Conservation (phyloP, 1,140 invertebrate genomes). For the Artemia franciscana region DNA sequence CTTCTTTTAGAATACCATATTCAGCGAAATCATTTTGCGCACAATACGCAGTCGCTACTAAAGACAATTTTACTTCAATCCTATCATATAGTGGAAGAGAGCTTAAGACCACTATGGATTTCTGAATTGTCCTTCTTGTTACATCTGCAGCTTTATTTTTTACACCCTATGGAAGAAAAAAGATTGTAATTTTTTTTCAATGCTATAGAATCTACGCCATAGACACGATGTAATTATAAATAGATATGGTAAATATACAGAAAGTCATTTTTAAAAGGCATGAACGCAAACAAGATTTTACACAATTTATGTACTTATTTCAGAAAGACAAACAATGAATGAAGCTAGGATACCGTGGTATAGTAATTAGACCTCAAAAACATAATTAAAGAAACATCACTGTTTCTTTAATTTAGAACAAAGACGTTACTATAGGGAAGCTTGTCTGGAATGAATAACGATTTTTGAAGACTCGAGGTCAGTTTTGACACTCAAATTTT, state of each 20-base stretch:
- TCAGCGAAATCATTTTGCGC: slow-evolving; percentile 79
- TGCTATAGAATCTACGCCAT: no score
- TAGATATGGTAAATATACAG: no score
- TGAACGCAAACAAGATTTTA: no score
- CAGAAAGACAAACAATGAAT: no score
- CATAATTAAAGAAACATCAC: neutral
- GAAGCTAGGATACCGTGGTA: no score
- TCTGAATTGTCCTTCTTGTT: slow-evolving; percentile 81
- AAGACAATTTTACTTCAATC: slow-evolving; percentile 71
- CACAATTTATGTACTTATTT: no score
- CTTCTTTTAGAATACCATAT: slow-evolving; percentile 69
- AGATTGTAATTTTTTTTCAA: no score
- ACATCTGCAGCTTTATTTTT: slow-evolving; percentile 87
- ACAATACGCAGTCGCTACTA: slow-evolving; percentile 93
- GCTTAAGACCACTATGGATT: slow-evolving; percentile 74
- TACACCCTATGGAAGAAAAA: slow-evolving; percentile 41
- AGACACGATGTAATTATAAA: no score
- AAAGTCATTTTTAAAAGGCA: no score
- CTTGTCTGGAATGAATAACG: neutral
- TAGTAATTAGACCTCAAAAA: slow-evolving; percentile 6
- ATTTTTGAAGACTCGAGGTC: no score
- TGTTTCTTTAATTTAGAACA: neutral
- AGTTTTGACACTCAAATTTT: no score
- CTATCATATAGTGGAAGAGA: slow-evolving; percentile 68
- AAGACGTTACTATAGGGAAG: neutral